Base-by-base conservation (phyloP, 2,113 vertebrate genomes). In the Lepus timidus region DNA sequence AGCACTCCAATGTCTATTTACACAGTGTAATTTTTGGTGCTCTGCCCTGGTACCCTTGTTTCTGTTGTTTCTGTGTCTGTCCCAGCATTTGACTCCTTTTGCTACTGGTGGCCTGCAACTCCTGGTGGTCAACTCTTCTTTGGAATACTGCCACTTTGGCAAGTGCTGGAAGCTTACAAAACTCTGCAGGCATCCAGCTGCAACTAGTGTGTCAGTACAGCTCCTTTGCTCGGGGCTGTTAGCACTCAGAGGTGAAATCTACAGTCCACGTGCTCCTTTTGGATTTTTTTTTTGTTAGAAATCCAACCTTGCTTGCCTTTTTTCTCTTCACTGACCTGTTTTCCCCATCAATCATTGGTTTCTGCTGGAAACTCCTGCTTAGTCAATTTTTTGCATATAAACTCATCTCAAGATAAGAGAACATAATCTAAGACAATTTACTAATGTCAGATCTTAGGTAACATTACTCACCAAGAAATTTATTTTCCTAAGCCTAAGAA, bases 401-500 rank as follows among this genome's bases (percentile, higher is more conserved):
- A 68, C 80, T 88, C 13, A 33, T n/a, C 12, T 91, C 0, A 36
- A 68, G 29, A 29, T 74, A 13, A 52, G 10, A 27, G 25, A 75
- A 61, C 22, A 31, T 88, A 23, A 75, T 33, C 19, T 75, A 51
- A 44, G 44, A 58, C 44, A 85, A 71, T 4, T 91, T 79, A 75
- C 11, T 73, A 29, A 51, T 36, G 17, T 85, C 5, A 85, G 58
- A 39, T 27, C 49, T 91, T 39, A 74, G n/a, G 36, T 25, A 74
- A 92, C 29, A 3, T 74, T 85, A 64, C 13, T 92, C 27, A 75
- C n/a, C 70, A 91, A 17, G 22, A 68, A 78, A 5, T 14, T 73
- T 14, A 82, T 73, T 87, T 91, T 70, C 25, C 61, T 96, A 49
- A 52, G 73, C 9, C 78, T 36, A 36, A 64, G 36, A 44, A 78